phyloP scores from a whole-genome alignment of 1,140 invertebrate species.

The Leptinotarsa lineolata region DNA sequence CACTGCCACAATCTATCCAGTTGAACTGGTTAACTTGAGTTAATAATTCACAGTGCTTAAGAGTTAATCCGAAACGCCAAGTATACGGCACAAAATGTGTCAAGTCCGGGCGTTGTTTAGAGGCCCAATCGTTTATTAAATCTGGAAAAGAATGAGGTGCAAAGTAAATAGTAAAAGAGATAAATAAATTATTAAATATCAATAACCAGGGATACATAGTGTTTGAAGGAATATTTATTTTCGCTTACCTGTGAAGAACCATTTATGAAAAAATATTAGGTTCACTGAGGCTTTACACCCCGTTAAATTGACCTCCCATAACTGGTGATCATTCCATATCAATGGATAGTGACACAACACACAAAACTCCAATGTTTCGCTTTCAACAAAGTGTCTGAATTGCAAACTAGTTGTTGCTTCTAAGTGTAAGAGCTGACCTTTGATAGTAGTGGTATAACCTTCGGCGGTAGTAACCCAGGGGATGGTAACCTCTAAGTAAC shows the following conservation, averaged over 20 bases:
- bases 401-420: slow-evolving; percentile 94
- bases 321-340: slow-evolving; percentile 93
- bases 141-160: slow-evolving; percentile 60
- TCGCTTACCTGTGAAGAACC: slow-evolving; percentile 83
- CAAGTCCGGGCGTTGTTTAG: slow-evolving; percentile 86
- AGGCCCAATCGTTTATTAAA: slow-evolving; percentile 95
- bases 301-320: slow-evolving; percentile 87
- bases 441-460: slow-evolving; percentile 86
- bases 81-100: slow-evolving; percentile 96
- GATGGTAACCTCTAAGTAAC: slow-evolving; percentile 93
- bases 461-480: slow-evolving; percentile 87
- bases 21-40: slow-evolving; percentile 96
- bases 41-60: slow-evolving; percentile 96
- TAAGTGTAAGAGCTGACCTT: slow-evolving; percentile 88
- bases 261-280: slow-evolving; percentile 92
- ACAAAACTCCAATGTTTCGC: slow-evolving; percentile 93
- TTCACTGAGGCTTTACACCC: slow-evolving; percentile 92
- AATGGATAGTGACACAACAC: slow-evolving; percentile 86
- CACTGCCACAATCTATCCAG: slow-evolving; percentile 97
- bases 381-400: slow-evolving; percentile 88
- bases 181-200: too few relatives aligned
- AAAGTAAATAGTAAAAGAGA: too few relatives aligned
- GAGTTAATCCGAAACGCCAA: slow-evolving; percentile 86
- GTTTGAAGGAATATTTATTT: neutral
- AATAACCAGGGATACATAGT: too few relatives aligned